Evolutionary conservation across 2,888 invertebrate species (phyloP), one percentile per base, ranked within the genome.

Genomic region (Pheosia gnoma): DNA sequence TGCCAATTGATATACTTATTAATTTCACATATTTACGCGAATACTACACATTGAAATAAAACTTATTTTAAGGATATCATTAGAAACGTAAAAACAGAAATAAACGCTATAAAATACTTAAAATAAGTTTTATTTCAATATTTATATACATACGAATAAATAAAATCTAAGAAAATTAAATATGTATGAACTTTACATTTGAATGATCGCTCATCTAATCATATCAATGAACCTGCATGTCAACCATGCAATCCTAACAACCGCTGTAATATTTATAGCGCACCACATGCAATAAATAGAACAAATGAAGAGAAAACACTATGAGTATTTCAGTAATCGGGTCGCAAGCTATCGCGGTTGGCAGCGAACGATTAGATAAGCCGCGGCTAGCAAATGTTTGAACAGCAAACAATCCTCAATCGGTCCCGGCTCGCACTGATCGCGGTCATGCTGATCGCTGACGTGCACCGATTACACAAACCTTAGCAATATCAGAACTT

Each of bases 321-420:
- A 78, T 84, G 86, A 85, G 85, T 85, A 84, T 88, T 83, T 82
- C 82, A 87, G 90, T 89, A 93, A 91, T 90, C 91, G 85, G 93
- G 93, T 91, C 92, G 91, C 85, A 79, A 86, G 85, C 84, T 91
- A 91, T 91, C 91, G 78, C 81, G 74, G 81, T 82, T 84, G 89
- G 89, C 89, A 88, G 88, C 86, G 68, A 68, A 63, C 79, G 92
- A 93, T 93, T 87, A 93, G 92, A 93, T 93, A 91, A 85, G 79
- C 77, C 67, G 71, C 72, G 78, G 80, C 81, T 74, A 74, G 90
- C 84, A 88, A 92, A 92, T 88, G 90, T 91, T 91, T 87, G 85
- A 85, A 85, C 64, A 67, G 86, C 79, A 90, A 90, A 91, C 89
- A 90, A 87, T 76, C 78, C 90, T 90, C 89, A 90, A 87, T 76